Evolutionary conservation across 2,797 vertebrate genomes (phyloP), one percentile per base, ranked within the genome.

Genomic region (Ptychadena robeensis): DNA sequence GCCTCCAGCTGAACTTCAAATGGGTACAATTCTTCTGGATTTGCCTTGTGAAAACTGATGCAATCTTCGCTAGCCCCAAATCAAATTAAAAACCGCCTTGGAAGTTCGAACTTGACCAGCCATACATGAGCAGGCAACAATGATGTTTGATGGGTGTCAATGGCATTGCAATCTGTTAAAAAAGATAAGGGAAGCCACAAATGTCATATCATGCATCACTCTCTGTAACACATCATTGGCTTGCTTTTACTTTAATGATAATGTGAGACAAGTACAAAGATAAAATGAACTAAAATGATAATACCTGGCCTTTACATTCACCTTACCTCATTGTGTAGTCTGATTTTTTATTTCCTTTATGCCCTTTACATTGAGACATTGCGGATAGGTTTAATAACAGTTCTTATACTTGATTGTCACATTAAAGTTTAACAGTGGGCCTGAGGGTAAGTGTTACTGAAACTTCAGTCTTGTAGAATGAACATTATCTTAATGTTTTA

Each of bases 361-460:
- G 64, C 64, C 5, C 44, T 59, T 81, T 74, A 73, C 38, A 35
- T 57, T 28, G n/a, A 66, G 28, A 35, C 74, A 32, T 34, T 74
- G 37, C n/a, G 44, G 34, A 31, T 57, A 28, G 61, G 12, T 68
- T 35, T 81, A 73, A 74, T 68, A 81, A 68, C 35, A 57, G 61
- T 66, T 81, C 44, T 31, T 30, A 15, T 53, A 40, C 44, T 74
- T 63, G 66, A 48, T 81, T 73, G 80, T 57, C 38, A 74, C 63
- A 74, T 81, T 68, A 81, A 81, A 67, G n/a, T 74, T 81, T 81
- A 81, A 81, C 66, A 81, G 63, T 57, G 63, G 15, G 63, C 80
- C 80, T 59, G 48, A 64, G 80, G 80, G 71, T 81, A 65, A 68
- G 57, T 81, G 71, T 68, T 74, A 81, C 72, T 81, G 61, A 81